phyloP scores from a whole-genome alignment of 2,797 vertebrate genomes.

The Apogon talboti region DNA sequence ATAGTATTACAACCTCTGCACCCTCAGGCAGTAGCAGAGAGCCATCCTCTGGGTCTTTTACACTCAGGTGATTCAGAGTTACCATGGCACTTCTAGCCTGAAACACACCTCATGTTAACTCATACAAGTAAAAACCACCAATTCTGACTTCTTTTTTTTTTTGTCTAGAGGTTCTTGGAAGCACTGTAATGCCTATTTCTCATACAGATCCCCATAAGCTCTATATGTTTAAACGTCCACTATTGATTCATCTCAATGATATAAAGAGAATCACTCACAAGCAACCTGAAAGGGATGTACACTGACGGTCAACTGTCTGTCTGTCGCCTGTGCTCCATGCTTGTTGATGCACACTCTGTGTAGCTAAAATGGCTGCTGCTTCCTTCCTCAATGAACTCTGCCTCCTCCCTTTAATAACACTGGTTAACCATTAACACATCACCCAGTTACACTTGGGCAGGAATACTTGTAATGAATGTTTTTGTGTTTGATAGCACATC shows the following conservation, averaged over 20 bases:
- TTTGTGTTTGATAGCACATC: slow-evolving; percentile 1
- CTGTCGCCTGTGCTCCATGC: slow-evolving; percentile 32
- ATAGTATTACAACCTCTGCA: slow-evolving; percentile 27
- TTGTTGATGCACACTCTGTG: slow-evolving; percentile 5
- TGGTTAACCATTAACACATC: slow-evolving; percentile 79
- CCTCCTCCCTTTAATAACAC: slow-evolving; percentile 45
- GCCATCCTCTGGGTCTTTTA: slow-evolving; percentile 61
- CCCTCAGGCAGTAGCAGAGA: slow-evolving; percentile 67
- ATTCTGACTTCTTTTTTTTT: too few relatives aligned
- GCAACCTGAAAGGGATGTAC: slow-evolving; percentile 1
- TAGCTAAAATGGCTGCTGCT: slow-evolving; percentile 70
- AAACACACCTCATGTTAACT: too few relatives aligned
- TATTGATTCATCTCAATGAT: too few relatives aligned
- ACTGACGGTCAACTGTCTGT: neutral
- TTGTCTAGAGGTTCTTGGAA: too few relatives aligned
- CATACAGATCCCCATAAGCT: too few relatives aligned
- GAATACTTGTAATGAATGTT: slow-evolving; percentile 11
- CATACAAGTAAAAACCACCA: too few relatives aligned
- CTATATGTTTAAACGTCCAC: too few relatives aligned
- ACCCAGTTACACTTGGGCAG: slow-evolving; percentile 23
- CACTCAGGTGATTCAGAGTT: slow-evolving; percentile 70
- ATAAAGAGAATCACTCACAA: slow-evolving; percentile 39
- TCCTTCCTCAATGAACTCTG: slow-evolving; percentile 61
- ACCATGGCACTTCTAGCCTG: slow-evolving; percentile 66
- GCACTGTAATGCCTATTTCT: too few relatives aligned